Evolutionary conservation across 2,888 invertebrate species (phyloP), one percentile per base, ranked within the genome.

Genomic region (Tenodera sinensis): DNA sequence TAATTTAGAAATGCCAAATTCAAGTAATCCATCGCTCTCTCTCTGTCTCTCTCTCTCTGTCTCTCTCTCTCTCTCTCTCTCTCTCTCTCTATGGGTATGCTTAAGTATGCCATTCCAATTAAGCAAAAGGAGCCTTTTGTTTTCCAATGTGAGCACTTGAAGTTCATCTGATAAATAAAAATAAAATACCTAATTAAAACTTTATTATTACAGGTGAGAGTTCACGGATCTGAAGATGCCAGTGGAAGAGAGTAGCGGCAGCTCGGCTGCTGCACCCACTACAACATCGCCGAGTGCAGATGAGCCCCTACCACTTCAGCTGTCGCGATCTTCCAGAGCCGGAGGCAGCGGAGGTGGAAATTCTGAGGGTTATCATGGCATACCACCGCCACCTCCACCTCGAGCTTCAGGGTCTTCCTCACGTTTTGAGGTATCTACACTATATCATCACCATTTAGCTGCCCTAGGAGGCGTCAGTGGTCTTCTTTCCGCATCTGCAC

Each of bases 361-460:
- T 88, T 91, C 92, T 47, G 92, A 91, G 12, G 47, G 88, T 42
- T 82, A 34, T 28, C 95, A 94, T 91, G 91, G 95, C 93, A n/a
- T 92, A 95, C 82, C 96, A 96, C 92, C 96, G 96, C 91, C 95
- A 96, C 91, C 96, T 96, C 92, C 93, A 95, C 92, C 93, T 95
- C 54, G 94, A 71, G 54, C 54, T 20, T 71, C 54, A 20, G 54
- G 20, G 6, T 71, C 54, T 71, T 71, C 54, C 54, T 71, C 54
- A 1, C 54, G 54, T 6, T 71, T 71, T 25, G 54, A 71, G 54
- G 54, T 71, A 25, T 71, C 54, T 1, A 71, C 54, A 95, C 91
- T 94, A 94, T 83, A 93, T 94, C 83, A 92, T 94, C 28, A 92
- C 7, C 87, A 91, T 27, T 89, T 91, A 9, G 92, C 94, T 27